Conservation (phyloP, 1,140 invertebrate species). For the Dendrolimus kikuchii region DNA sequence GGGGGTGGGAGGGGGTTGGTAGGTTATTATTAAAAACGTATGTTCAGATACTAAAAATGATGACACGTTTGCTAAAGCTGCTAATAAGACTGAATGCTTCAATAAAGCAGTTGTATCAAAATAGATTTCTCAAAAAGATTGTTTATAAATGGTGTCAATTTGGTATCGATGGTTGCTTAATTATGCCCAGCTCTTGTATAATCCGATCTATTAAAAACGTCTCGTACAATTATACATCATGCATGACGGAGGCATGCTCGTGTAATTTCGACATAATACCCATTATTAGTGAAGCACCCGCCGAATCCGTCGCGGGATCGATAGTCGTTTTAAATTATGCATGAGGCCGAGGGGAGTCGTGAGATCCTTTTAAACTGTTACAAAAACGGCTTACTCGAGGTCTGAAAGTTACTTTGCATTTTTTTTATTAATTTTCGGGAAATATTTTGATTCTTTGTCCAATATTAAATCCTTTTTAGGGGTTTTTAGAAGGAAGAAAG, state of each 20-base stretch:
- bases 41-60: too few species aligned
- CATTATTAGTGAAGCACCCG: constrained; percentile 14
- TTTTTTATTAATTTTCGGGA: constrained; percentile 9
- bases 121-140: too few species aligned
- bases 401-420: constrained; percentile 8
- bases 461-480: too few species aligned
- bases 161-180: not conserved
- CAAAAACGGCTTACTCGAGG: constrained; percentile 5
- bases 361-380: constrained; percentile 23
- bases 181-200: not conserved
- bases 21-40: too few species aligned
- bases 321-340: constrained; percentile 25
- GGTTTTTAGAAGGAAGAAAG: too few species aligned
- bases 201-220: not conserved
- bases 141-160: not conserved
- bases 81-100: too few species aligned
- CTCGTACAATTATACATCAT: constrained; percentile 2
- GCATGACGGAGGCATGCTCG: constrained; percentile 10
- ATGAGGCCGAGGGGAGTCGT: constrained; percentile 13
- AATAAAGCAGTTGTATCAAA: too few species aligned
- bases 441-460: not conserved
- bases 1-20: too few species aligned
- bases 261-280: constrained; percentile 21
- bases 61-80: too few species aligned
- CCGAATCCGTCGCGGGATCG: constrained; percentile 15